Conservation (phyloP, 2,113 vertebrate species). For the mouse (Mus musculus) region GRCm39 chr12:112368001-112368500, state of each 20-base stretch:
- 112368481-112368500: background rate
- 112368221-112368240: background rate
- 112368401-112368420: background rate
- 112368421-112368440: background rate
- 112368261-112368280: rapidly evolving
- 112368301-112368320: background rate
- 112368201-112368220: background rate
- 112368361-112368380: rapidly evolving
- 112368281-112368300: background rate
- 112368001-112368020: too few relatives aligned
- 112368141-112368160: too few relatives aligned
- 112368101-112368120: rapidly evolving
- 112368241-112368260: too few relatives aligned
- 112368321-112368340: too few relatives aligned
- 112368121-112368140: rapidly evolving
- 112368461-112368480: background rate
- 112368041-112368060: background rate
- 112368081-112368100: background rate
- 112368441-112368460: rapidly evolving
- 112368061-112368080: background rate
- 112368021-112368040: too few relatives aligned
- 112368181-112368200: background rate
- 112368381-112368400: background rate
- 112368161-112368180: background rate
- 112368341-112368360: too few relatives aligned